Evolutionary conservation across 2,888 invertebrate genomes (phyloP).

Genomic region (Neoascia interrupta): DNA sequence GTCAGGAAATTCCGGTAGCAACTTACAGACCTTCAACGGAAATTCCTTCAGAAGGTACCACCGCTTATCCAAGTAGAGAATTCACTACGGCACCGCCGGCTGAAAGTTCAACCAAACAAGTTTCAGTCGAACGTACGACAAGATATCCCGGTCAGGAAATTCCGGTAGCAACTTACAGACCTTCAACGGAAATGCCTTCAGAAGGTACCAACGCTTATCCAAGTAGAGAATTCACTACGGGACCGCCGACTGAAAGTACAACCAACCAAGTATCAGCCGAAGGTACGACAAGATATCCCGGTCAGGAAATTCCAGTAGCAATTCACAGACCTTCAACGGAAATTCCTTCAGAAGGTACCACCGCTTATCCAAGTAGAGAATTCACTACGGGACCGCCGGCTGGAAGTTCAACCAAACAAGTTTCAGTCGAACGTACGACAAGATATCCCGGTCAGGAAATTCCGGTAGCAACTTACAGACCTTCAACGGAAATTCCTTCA

Average conservation of each 20-base stretch:
- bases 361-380: background rate
- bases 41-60: background rate
- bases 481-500: background rate
- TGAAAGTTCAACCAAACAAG: too few relatives aligned
- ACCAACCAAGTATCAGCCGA: too few relatives aligned
- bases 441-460: background rate
- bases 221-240: background rate
- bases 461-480: background rate
- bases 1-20: background rate
- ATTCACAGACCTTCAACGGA: background rate
- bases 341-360: background rate
- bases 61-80: background rate
- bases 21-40: background rate
- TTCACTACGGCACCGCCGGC: too few relatives aligned
- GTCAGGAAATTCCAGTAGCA: background rate
- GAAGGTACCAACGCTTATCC: constrained; percentile 10
- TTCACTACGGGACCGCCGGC: too few relatives aligned
- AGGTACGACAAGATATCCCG: too few relatives aligned
- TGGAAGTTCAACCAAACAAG: background rate
- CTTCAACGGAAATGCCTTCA: background rate
- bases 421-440: background rate
- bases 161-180: background rate
- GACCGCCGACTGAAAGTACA: too few relatives aligned
- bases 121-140: background rate
- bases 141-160: too few relatives aligned